Evolutionary conservation across 2,113 vertebrate genomes (phyloP).

Genomic region (Mus spicilegus): DNA sequence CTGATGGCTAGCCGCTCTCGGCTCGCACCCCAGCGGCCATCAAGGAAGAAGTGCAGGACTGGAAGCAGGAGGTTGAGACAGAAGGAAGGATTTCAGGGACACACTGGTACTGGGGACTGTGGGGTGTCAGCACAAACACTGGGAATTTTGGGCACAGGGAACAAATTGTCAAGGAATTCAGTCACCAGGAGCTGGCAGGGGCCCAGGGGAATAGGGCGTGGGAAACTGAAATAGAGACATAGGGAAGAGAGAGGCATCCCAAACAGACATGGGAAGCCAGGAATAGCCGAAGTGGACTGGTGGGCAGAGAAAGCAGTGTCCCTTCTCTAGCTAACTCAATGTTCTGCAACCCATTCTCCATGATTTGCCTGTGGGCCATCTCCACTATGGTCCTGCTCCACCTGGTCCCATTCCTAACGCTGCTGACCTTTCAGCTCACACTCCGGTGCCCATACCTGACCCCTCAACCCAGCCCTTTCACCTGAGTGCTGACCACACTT

Average conservation of each 20-base stretch:
- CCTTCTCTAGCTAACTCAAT: not conserved
- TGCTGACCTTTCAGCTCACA: not conserved
- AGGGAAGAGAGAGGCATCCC: slow-evolving; percentile 35
- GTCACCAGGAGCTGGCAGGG: not conserved
- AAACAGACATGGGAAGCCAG: slow-evolving; percentile 59
- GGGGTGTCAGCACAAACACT: not conserved
- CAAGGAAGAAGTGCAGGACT: slow-evolving; percentile 97
- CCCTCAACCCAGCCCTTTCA: not conserved
- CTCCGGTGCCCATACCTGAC: not conserved
- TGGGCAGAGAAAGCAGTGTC: not conserved
- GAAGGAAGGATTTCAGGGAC: slow-evolving; percentile 61
- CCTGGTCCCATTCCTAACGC: not conserved
- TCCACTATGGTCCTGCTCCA: not conserved
- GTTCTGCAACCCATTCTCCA: not conserved
- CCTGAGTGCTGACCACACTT: too few relatives aligned
- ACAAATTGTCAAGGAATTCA: not conserved
- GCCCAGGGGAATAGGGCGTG: not conserved
- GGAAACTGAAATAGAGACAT: not conserved
- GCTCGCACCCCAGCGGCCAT: slow-evolving; percentile 95
- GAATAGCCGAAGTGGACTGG: not conserved
- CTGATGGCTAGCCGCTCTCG: slow-evolving; percentile 95
- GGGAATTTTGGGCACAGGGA: not conserved
- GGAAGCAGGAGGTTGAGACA: slow-evolving; percentile 28
- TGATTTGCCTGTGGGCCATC: not conserved
- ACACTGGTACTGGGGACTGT: not conserved